Conservation (phyloP, 1,140 invertebrate species). For the Goniozus legneri region DNA sequence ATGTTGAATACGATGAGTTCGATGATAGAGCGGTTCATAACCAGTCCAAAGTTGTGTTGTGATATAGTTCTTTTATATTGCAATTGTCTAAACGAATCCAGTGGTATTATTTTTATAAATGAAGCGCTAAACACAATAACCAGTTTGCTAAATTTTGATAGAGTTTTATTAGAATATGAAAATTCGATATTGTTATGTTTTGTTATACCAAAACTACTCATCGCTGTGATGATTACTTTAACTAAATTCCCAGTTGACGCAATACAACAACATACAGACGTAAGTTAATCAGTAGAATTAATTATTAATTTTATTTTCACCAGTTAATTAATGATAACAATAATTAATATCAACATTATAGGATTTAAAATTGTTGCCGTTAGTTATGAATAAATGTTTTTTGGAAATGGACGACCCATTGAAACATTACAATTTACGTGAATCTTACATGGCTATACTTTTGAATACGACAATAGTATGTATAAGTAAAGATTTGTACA, state of each 20-base stretch:
- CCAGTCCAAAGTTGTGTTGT: conserved; percentile 25
- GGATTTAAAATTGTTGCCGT: conserved; percentile 17
- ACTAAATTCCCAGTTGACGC: conserved; percentile 12
- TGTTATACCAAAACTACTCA: conserved; percentile 20
- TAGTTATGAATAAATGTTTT: conserved; percentile 20
- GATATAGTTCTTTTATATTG: conserved; percentile 24
- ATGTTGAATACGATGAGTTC: conserved; percentile 19
- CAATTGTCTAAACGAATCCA: conserved; percentile 14
- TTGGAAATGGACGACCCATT: background rate
- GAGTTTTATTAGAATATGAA: conserved; percentile 20
- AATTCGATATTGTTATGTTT: conserved; percentile 18
- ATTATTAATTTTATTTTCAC: conserved; percentile 4
- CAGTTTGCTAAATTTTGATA: conserved; percentile 20
- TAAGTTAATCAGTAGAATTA: conserved; percentile 13
- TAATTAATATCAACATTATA: no score
- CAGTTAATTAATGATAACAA: no score
- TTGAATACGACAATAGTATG: conserved; percentile 23
- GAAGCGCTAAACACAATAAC: conserved; percentile 19
- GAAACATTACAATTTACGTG: no score
- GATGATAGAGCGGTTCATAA: conserved; percentile 17
- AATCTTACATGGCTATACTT: conserved; percentile 24
- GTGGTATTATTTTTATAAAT: conserved; percentile 23
- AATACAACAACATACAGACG: conserved; percentile 17
- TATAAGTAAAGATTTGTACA: conserved; percentile 21
- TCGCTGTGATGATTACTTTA: conserved; percentile 19